These are phyloP conservation scores for Phalloptychus januarius DNA, from an alignment of 2,797 vertebrate genomes.

Conservation along the genomic window DNA sequence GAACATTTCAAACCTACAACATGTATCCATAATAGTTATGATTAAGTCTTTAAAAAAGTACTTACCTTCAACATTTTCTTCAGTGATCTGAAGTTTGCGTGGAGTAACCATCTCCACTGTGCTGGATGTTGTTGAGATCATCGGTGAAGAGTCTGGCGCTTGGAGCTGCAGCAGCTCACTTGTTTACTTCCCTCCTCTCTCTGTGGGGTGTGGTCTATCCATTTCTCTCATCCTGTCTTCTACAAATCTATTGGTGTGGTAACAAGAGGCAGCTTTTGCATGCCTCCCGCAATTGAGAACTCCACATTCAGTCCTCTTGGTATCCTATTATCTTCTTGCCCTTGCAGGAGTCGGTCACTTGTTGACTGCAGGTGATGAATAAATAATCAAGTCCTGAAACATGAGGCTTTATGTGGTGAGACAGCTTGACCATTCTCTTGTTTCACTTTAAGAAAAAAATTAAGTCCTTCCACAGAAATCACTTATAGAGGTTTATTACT, in stretches of 20 bases:
- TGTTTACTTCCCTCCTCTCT: slow-evolving; percentile 43
- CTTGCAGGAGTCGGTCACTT: slow-evolving; percentile 44
- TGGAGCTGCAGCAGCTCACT: slow-evolving; percentile 15
- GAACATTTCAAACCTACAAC: neutral
- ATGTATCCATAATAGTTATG: neutral
- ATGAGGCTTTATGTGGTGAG: slow-evolving; percentile 29
- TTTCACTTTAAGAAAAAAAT: slow-evolving; percentile 7
- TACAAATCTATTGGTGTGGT: slow-evolving; percentile 14
- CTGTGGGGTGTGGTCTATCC: slow-evolving; percentile 47
- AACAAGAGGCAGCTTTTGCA: slow-evolving; percentile 32
- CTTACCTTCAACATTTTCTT: slow-evolving; percentile 67
- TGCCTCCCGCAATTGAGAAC: neutral
- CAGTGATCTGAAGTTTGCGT: slow-evolving; percentile 61
- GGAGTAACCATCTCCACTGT: slow-evolving; percentile 67
- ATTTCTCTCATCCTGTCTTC: slow-evolving; percentile 23
- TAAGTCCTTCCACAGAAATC: neutral
- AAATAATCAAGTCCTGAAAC: slow-evolving; percentile 64
- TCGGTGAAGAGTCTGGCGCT: slow-evolving; percentile 20
- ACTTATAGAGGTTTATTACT: neutral
- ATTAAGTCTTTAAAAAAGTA: neutral
- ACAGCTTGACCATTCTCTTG: neutral
- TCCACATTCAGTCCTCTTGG: slow-evolving; percentile 17
- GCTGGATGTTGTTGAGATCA: slow-evolving; percentile 60
- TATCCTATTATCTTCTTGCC: neutral
- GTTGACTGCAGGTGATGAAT: slow-evolving; percentile 54